phyloP scores from a whole-genome alignment of 1,140 invertebrate genomes.

The Ephestia elutella region DNA sequence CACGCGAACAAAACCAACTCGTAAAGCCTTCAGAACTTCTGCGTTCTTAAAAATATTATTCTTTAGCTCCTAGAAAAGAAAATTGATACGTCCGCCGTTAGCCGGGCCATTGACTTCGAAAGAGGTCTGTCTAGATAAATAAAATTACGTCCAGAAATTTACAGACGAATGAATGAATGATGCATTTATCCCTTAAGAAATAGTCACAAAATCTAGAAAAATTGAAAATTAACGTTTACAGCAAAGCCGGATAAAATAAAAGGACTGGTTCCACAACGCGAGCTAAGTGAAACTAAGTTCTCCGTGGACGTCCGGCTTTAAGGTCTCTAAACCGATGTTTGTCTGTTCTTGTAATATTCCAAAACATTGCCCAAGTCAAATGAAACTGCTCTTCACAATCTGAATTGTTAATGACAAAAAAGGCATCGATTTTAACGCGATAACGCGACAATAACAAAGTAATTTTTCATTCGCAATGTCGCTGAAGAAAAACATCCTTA shows the following conservation, averaged over 20 bases:
- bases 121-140: not conserved
- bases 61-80: not conserved
- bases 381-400: not conserved
- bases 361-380: too few relatives aligned
- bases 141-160: not conserved
- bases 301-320: too few relatives aligned
- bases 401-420: slow-evolving; percentile 19
- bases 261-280: too few relatives aligned
- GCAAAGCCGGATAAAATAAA: too few relatives aligned
- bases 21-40: not conserved
- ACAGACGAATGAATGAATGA: too few relatives aligned
- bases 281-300: too few relatives aligned
- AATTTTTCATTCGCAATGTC: slow-evolving; percentile 35
- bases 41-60: not conserved
- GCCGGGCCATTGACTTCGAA: not conserved
- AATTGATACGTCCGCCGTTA: not conserved
- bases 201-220: too few relatives aligned
- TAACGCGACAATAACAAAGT: slow-evolving; percentile 26
- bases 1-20: not conserved
- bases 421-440: slow-evolving; percentile 9
- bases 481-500: slow-evolving; percentile 24
- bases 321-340: too few relatives aligned
- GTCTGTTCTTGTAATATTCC: too few relatives aligned
- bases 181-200: too few relatives aligned
- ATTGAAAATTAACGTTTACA: too few relatives aligned